Base-by-base conservation (phyloP, 2,888 invertebrate genomes). In the Troilus luridus region DNA sequence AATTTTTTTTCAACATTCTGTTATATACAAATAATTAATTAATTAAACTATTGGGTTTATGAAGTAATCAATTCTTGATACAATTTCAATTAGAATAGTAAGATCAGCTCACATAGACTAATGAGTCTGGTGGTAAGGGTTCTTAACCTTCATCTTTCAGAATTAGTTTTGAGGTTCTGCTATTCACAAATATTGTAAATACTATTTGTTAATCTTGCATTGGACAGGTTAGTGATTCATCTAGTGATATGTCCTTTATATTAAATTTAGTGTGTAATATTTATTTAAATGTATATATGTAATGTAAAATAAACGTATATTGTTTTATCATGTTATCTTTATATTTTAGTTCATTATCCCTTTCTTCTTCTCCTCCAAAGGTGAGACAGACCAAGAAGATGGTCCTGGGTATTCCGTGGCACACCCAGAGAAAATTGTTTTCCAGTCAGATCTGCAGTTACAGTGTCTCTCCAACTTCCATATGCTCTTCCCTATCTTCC, bases 231-330 rank as follows among this genome's bases (percentile, higher is more conserved):
- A 85, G 85, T 85, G 85, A 85, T 85, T 85, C 56, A 58, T 56
- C 12, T 85, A 56, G 56, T 56, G 54, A n/a, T 85, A 56, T 85
- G 56, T 85, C 56, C 85, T 56, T 85, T 56, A 85, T 58, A 85
- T 85, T 85, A 85, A 85, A 56, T 41, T 58, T 85, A 56, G 56
- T n/a, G 56, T 21, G 12, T 85, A 85, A 56, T 85, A 85, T 85
- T 85, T 85, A 85, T 85, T 85, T 85, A 85, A 54, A n/a, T 85
- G 85, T 85, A 85, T 85, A 85, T 85, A 85, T 77, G 41, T 19
- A 77, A 77, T 77, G 72, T 77, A 77, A 77, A 77, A 77, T 77
- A 77, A 77, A 77, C 8, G 27, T 77, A 27, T 77, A 77, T 77
- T 77, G 72, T 77, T 77, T 41, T 41, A 41, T 77, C 19, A 72